Base-by-base conservation (phyloP, 2,888 invertebrate species). In the Acleris literana region DNA sequence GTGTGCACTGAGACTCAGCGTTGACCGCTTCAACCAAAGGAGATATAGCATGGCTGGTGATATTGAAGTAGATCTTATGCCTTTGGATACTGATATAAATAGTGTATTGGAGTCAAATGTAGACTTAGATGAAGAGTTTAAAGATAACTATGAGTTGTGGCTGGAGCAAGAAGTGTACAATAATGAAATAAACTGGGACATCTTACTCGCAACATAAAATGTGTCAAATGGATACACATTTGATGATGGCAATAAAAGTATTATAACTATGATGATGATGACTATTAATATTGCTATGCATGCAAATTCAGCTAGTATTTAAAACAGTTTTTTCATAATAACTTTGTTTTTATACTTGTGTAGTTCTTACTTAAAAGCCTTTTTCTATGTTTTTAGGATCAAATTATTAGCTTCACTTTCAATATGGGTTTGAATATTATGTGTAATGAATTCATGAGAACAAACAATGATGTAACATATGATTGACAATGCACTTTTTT, bases 111-210 rank as follows among this genome's bases (percentile, higher is more conserved):
- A 97, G 64, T 91, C 93, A 60, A 94, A 94, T 65, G 88, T 97
- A 64, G 97, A 98, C 79, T 93, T 99, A 69, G 98, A 97, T 13
- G 97, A 97, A 59, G 98, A 97, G 84, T 98, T 98, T 81, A 98
- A 97, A 86, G 95, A 96, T 68, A 97, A 98, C 82, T 99, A 99
- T 87, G 97, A 98, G 81, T 86, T 96, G 18, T 99, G 99, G 99
- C 93, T 99, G 65, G 97, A 99, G 76, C 96, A 98, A 83, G 99
- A 99, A 93, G 99, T 99, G 22, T 99, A 97, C 86, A 96, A 96
- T 81, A 96, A 96, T 80, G 94, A 95, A 80, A 95, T 96, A 72
- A 94, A 97, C 85, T 97, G 97, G 97, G 96, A 97, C 83, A 93
- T 90, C 68, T 76, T 90, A 69, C 74, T 90, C 64, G 79, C 85